Evolutionary conservation across 2,888 invertebrate species (phyloP), one percentile per base, ranked within the genome.

Genomic region (Sympetrum striolatum): DNA sequence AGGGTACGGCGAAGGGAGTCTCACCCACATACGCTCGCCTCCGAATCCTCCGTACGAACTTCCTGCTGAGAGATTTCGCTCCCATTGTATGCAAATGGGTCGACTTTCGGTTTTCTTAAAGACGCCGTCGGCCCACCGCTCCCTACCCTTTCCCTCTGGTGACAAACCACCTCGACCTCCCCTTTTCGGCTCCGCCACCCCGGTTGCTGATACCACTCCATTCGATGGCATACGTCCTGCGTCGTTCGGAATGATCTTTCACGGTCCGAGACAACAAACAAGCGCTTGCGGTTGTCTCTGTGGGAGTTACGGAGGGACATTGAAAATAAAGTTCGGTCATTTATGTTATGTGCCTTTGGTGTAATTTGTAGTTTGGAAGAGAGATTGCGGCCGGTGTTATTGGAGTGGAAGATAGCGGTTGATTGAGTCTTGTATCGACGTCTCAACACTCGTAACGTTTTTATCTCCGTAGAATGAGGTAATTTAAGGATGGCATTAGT

Each of bases 81-180:
- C 64, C 86, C 86, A 86, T 86, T 86, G 86, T 86, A 86, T 86
- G 86, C 86, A 86, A 86, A 86, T 86, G 86, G 86, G 60, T 86
- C 64, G 60, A 86, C 86, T 86, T 86, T 86, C 37, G 86, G 86
- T 86, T 86, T 86, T 86, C 58, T 86, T 86, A 64, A 86, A 64
- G 86, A 60, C 64, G 86, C 60, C 86, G 86, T 86, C 86, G 86
- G 53, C 35, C 58, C 60, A 82, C 82, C 82, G 58, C 53, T 82
- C 64, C 64, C 64, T 64, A n/a, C 22, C 64, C 64, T 64, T n/a
- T 22, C 64, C 82, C 58, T n/a, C 58, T 86, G 86, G 60, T 86
- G 86, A 86, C 86, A 86, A 86, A 86, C 60, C 60, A 64, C 86
- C 86, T 22, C 2, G 31, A 15, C 22, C 81, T n/a, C 25, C 31